Base-by-base conservation (phyloP, 2,888 invertebrate species). In the Aphidoletes aphidimyza region DNA sequence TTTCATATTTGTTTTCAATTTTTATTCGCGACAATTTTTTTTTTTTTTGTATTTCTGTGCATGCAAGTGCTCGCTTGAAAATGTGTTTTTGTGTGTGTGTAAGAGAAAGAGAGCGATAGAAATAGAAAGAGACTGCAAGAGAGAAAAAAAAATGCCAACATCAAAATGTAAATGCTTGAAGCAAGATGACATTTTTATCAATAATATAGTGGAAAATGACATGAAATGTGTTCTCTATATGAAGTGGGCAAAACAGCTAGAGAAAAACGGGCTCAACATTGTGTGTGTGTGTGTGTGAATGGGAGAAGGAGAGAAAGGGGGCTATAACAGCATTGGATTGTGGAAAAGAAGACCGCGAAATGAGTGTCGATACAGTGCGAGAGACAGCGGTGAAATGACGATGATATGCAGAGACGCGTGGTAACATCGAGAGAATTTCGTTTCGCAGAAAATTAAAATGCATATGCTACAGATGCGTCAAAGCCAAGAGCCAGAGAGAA, bases 151-250 rank as follows among this genome's bases (percentile, higher is more conserved):
- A 22, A 69, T 14, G 30, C 69, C 26, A 69, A 69, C 30, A 69
- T 30, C 69, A 69, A 69, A 69, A 30, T 69, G 30, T 69, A 69
- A 30, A 69, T 69, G 30, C 69, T 69, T 69, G 69, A 69, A 69
- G 69, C 69, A 69, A 69, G 69, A 69, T 69, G 69, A 69, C 69
- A 69, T 69, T 69, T 69, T 69, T 69, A 69, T 69, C 69, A 69
- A 69, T 69, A 69, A 69, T 30, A 69, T 69, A 69, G 69, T 30
- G 34, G 69, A 69, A 69, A 69, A 69, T 69, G 69, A 69, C 69
- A 69, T 69, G 69, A 34, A 69, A 69, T 69, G 30, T 69, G 34
- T 69, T 69, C 34, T 22, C 69, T 6, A 19, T 54, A 69, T 69
- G 30, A 30, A 69, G 69, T 69, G 69, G 69, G 69, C 69, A 69